Percentiles rank a stretch among this genome's conserved stretches.
These are phyloP conservation scores for Crossaster papposus DNA, from an alignment of 53 echinoderm and acorn worm genomes.

Conservation along the genomic window DNA sequence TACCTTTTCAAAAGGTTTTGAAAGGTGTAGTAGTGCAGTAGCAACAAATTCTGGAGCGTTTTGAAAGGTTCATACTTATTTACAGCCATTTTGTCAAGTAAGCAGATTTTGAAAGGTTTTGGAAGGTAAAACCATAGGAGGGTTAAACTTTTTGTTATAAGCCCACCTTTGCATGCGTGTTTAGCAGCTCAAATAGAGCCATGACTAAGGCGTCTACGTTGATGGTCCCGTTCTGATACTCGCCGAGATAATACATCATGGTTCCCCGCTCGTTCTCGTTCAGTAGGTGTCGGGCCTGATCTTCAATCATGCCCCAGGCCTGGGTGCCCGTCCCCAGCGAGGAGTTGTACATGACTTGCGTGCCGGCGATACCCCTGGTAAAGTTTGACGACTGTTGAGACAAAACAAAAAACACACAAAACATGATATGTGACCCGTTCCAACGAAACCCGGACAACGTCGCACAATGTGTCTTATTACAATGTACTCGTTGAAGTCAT, in stretches of 20 bases:
- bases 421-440: no score
- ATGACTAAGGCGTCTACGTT: slow-evolving; percentile 82
- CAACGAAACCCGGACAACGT: no score
- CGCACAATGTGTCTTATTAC: no score
- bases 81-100: no score
- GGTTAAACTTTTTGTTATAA: no score
- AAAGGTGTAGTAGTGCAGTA: no score
- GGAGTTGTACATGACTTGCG: slow-evolving; percentile 88
- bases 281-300: slow-evolving; percentile 83
- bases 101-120: no score
- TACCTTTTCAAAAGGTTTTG: no score
- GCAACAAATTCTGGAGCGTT: no score
- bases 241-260: slow-evolving; percentile 94
- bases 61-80: no score
- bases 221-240: slow-evolving; percentile 88
- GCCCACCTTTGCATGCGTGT: slow-evolving; percentile 94
- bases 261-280: slow-evolving; percentile 93
- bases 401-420: background rate
- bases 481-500: no score
- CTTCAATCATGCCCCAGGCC: slow-evolving; percentile 96
- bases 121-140: no score
- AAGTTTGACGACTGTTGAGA: slow-evolving; percentile 71
- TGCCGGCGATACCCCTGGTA: slow-evolving; percentile 85
- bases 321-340: slow-evolving; percentile 72
- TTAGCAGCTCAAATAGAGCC: slow-evolving; percentile 91